phyloP scores from a whole-genome alignment of 2,113 vertebrate genomes.

The Myotis yumanensis region DNA sequence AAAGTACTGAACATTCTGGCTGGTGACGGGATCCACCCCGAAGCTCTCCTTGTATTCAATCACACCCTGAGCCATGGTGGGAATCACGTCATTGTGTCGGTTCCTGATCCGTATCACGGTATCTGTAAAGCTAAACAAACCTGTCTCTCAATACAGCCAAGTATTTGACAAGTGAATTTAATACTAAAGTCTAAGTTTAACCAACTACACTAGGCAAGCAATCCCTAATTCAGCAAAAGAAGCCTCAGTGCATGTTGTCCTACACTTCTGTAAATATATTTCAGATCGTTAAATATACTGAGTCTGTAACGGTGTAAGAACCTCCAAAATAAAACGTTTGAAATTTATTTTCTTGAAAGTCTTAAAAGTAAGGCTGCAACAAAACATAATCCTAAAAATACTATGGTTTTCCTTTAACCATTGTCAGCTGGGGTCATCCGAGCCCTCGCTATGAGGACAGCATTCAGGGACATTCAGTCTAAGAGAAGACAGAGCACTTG shows the following conservation, averaged over 20 bases:
- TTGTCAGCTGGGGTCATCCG: background rate
- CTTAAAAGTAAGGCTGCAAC: background rate
- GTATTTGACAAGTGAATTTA: constrained; percentile 56
- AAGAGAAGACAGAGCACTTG: background rate
- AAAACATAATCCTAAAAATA: background rate
- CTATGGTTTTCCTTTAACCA: background rate
- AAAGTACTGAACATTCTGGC: constrained; percentile 98
- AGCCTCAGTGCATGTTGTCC: background rate
- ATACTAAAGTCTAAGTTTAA: constrained; percentile 40
- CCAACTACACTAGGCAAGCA: background rate
- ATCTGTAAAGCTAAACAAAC: constrained; percentile 92
- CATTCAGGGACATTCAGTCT: background rate
- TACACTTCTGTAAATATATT: background rate
- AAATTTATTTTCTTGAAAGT: constrained; percentile 17
- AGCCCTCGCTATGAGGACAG: background rate
- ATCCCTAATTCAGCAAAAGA: background rate
- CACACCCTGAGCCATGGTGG: constrained; percentile 98
- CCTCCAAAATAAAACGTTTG: background rate
- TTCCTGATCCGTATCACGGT: constrained; percentile 95
- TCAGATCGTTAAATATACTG: background rate
- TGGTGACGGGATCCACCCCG: constrained; percentile 95
- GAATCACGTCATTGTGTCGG: constrained; percentile 98
- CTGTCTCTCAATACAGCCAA: constrained; percentile 56
- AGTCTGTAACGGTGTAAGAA: background rate
- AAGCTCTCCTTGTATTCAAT: constrained; percentile 96